Evolutionary conservation across 2,113 vertebrate genomes (phyloP).

Genomic region (Mustela lutreola): DNA sequence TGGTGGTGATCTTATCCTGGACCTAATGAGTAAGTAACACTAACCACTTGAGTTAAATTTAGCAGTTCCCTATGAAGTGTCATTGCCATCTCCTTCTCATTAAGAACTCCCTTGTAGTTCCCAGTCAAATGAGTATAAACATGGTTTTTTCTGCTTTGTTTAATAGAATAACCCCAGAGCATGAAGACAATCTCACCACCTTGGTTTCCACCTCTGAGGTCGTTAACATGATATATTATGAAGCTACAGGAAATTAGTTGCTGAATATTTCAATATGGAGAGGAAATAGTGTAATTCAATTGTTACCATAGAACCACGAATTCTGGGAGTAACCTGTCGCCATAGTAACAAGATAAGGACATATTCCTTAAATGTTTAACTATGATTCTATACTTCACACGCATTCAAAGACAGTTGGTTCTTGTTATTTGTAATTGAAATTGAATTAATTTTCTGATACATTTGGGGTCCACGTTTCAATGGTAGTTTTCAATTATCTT

Average conservation of each 20-base stretch:
- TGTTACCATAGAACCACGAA: conserved; percentile 75
- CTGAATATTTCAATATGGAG: conserved; percentile 85
- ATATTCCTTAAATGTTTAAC: conserved; percentile 77
- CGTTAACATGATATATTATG: conserved; percentile 85
- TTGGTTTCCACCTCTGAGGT: conserved; percentile 76
- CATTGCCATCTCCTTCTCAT: not conserved
- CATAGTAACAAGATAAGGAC: conserved; percentile 85
- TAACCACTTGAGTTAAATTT: not conserved
- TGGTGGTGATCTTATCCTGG: not conserved
- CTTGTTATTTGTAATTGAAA: conserved; percentile 80
- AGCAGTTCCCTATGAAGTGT: not conserved
- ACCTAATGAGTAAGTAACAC: not conserved
- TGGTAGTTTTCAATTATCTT: conserved; percentile 72
- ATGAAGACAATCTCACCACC: conserved; percentile 35
- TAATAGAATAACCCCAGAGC: conserved; percentile 50
- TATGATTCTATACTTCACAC: conserved; percentile 72
- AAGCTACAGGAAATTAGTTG: conserved; percentile 86
- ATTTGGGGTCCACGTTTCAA: conserved; percentile 61
- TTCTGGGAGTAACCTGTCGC: conserved; percentile 81
- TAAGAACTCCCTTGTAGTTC: not conserved
- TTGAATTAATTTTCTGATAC: conserved; percentile 79
- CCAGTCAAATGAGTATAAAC: conserved; percentile 49
- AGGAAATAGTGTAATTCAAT: conserved; percentile 84
- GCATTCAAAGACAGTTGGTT: conserved; percentile 67
- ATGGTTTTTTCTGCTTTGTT: not conserved